Conservation (phyloP, 1,140 invertebrate genomes). For the Drosophila prosaltans region DNA sequence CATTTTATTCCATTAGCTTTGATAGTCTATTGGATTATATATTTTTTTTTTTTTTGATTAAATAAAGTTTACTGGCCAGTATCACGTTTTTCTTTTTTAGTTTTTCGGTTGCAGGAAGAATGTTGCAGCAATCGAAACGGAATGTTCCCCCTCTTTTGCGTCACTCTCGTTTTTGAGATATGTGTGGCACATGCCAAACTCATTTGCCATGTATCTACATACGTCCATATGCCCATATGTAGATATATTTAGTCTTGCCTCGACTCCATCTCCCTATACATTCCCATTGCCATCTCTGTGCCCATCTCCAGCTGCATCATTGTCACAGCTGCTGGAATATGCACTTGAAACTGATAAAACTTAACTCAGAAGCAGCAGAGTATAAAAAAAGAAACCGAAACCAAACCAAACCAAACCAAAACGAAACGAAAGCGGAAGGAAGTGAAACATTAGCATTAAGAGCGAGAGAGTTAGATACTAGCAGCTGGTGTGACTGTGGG, state of each 20-base stretch:
- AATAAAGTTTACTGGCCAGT: too few relatives aligned
- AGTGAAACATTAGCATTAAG: slow-evolving; percentile 59
- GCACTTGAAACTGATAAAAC: slow-evolving; percentile 47
- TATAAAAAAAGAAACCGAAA: slow-evolving; percentile 32
- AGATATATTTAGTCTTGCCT: slow-evolving; percentile 62
- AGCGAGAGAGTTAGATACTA: neutral
- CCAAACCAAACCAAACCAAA: too few relatives aligned
- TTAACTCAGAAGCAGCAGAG: slow-evolving; percentile 37
- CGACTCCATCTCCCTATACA: neutral
- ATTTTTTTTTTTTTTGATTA: too few relatives aligned
- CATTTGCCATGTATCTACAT: slow-evolving; percentile 48
- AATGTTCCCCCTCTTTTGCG: neutral
- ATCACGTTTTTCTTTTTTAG: too few relatives aligned
- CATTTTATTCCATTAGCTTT: too few relatives aligned
- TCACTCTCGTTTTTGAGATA: slow-evolving; percentile 9
- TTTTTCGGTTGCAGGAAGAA: too few relatives aligned
- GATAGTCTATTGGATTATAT: too few relatives aligned
- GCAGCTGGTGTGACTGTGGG: slow-evolving; percentile 1
- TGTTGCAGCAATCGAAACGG: too few relatives aligned
- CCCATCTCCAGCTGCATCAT: slow-evolving; percentile 23
- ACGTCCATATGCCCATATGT: neutral
- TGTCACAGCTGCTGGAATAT: slow-evolving; percentile 39
- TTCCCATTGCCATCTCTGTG: slow-evolving; percentile 9
- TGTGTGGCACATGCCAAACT: slow-evolving; percentile 72
- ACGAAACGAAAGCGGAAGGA: slow-evolving; percentile 62